phyloP scores from a whole-genome alignment of 2,888 invertebrate genomes.

The Acanthacorydalis orientalis region DNA sequence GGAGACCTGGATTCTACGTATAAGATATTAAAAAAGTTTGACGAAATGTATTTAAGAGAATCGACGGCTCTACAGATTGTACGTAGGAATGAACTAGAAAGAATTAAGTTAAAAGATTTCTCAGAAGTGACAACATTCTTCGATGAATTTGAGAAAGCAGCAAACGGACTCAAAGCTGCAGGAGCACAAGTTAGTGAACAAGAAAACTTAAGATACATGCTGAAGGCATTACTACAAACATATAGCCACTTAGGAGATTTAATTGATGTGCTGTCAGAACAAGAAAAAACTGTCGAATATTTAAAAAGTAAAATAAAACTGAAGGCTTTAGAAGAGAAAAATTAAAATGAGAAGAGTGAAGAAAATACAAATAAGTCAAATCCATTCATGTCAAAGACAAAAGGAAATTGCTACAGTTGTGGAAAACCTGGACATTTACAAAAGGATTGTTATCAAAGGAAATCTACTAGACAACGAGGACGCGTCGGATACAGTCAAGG shows the following conservation, averaged over 20 bases:
- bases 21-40: conserved; percentile 4
- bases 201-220: conserved; percentile 15
- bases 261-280: conserved; percentile 12
- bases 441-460: conserved; percentile 8
- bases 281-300: conserved; percentile 14
- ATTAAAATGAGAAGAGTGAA: conserved; percentile 7
- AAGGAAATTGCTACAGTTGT: conserved; percentile 8
- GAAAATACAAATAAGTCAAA: conserved; percentile 8
- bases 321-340: conserved; percentile 9
- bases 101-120: conserved; percentile 9
- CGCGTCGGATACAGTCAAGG: conserved; percentile 2
- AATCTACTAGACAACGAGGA: conserved; percentile 1
- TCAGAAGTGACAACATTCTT: conserved; percentile 10
- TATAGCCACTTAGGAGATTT: conserved; percentile 14
- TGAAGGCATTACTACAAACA: conserved; percentile 12
- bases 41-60: conserved; percentile 6
- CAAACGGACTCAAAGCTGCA: conserved; percentile 13
- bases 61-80: conserved; percentile 9
- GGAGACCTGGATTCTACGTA: neutral
- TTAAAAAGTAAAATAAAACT: conserved; percentile 14
- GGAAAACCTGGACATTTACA: conserved; percentile 11
- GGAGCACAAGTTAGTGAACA: conserved; percentile 13
- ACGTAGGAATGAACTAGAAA: conserved; percentile 9
- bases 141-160: conserved; percentile 13
- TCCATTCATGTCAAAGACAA: conserved; percentile 2